phyloP scores from a whole-genome alignment of 2,113 vertebrate genomes.

The Loxodonta africana region DNA sequence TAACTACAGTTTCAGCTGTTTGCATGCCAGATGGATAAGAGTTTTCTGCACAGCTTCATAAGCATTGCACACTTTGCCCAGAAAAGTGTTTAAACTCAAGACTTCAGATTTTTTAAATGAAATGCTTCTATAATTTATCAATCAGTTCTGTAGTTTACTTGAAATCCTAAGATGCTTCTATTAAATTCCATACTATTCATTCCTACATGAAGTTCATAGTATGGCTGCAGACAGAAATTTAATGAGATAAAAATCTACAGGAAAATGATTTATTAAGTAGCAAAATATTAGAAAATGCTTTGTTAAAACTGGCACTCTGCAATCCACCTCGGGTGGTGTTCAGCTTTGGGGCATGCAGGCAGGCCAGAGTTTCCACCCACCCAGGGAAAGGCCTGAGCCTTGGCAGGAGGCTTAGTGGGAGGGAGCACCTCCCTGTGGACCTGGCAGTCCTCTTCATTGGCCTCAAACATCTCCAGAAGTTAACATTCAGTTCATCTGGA shows the following conservation, averaged over 20 bases:
- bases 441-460: background rate
- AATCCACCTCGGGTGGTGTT: accelerated
- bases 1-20: background rate
- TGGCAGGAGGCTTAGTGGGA: background rate
- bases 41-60: background rate
- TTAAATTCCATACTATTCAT: background rate
- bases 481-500: background rate
- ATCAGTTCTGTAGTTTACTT: background rate
- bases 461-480: background rate
- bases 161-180: background rate
- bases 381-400: background rate
- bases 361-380: background rate
- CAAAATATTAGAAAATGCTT: background rate
- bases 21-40: background rate
- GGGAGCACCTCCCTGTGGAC: background rate
- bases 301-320: background rate
- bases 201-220: background rate
- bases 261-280: background rate
- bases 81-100: background rate
- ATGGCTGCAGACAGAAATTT: background rate
- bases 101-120: background rate
- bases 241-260: background rate
- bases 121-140: background rate
- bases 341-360: background rate
- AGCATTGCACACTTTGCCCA: background rate